phyloP scores from a whole-genome alignment of 2,797 vertebrate genomes.

The Anguilla marmorata region DNA sequence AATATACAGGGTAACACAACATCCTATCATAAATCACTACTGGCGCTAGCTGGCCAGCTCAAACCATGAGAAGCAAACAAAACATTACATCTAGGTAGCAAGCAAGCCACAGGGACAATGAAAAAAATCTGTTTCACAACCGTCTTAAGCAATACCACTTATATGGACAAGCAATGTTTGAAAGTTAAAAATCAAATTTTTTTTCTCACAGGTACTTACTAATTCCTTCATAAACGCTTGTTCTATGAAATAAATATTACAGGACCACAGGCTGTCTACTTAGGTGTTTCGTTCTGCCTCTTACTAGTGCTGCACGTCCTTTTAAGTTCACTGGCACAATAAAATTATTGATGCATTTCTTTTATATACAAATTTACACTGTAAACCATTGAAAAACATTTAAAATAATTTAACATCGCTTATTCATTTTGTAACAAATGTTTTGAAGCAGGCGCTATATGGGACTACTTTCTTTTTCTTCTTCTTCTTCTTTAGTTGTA shows the following conservation, averaged over 20 bases:
- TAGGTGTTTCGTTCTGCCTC: constrained; percentile 27
- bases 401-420: background rate
- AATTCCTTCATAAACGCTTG: background rate
- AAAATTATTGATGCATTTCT: background rate
- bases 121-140: background rate
- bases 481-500: background rate
- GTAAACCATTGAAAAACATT: background rate
- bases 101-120: background rate
- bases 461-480: background rate
- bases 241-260: background rate
- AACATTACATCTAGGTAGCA: background rate
- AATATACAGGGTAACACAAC: background rate
- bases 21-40: background rate
- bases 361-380: background rate
- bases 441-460: background rate
- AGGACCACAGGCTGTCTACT: constrained; percentile 23
- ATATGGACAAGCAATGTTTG: background rate
- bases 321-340: background rate
- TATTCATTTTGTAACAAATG: background rate
- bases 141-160: background rate
- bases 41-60: background rate
- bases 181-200: background rate
- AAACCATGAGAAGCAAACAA: background rate
- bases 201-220: background rate
- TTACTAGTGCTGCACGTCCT: background rate